A percentile compares a stretch with the other conserved stretches of the same genome.
These are phyloP conservation scores for Merodon equestris DNA, from an alignment of 2,888 invertebrate genomes.

Conservation along the genomic window DNA sequence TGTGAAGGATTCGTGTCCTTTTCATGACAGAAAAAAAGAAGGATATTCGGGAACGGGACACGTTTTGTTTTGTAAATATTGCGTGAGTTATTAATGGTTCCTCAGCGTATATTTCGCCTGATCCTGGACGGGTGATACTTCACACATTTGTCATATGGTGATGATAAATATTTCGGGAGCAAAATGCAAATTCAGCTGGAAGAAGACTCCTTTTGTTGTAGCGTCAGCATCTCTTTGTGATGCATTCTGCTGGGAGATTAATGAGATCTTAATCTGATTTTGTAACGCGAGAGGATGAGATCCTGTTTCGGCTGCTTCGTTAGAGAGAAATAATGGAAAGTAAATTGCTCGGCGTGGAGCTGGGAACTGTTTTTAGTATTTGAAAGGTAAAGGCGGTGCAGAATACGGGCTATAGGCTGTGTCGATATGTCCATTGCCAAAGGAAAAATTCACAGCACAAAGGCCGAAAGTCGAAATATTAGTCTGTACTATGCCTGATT, in stretches of 20 bases:
- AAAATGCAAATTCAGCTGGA: conserved; percentile 55
- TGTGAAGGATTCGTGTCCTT: conserved; percentile 63
- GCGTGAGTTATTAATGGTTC: conserved; percentile 77
- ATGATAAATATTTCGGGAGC: conserved; percentile 70
- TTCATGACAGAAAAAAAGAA: conserved; percentile 46
- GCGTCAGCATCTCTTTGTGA: conserved; percentile 52
- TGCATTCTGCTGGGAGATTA: conserved; percentile 52
- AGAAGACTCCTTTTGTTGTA: conserved; percentile 34
- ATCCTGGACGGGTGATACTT: conserved; percentile 59
- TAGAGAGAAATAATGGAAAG: too few species aligned
- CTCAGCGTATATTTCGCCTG: conserved; percentile 17
- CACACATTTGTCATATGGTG: conserved; percentile 71
- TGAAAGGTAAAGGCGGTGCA: too few species aligned
- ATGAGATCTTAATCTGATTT: conserved; percentile 57
- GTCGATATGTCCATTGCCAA: too few species aligned
- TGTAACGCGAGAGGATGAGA: conserved; percentile 41
- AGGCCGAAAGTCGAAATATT: too few species aligned
- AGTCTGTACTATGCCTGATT: too few species aligned
- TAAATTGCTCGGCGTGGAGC: too few species aligned
- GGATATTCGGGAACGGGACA: conserved; percentile 70
- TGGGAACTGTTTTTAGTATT: too few species aligned
- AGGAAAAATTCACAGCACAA: too few species aligned
- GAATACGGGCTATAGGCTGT: too few species aligned
- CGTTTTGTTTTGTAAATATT: conserved; percentile 79
- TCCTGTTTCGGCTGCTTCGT: conserved; percentile 9